Evolutionary conservation across 1,140 invertebrate genomes (phyloP), one percentile per base, ranked within the genome.

Genomic region (Dinoponera quadriceps): DNA sequence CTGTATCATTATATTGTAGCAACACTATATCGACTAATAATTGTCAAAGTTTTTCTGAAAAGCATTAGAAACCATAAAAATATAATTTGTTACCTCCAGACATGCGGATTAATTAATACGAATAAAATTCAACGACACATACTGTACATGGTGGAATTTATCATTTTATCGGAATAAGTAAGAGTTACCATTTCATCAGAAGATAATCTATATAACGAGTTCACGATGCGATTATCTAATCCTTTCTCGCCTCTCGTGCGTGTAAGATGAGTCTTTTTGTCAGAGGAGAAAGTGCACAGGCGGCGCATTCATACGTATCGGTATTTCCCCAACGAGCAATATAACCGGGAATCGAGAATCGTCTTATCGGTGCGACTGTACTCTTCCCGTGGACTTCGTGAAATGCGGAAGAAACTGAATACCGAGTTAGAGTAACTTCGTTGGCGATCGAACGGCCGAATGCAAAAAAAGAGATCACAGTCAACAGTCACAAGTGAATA

Each of bases 291-390:
- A 77, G 2, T 65, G 2, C 14, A 63, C 57, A 77, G 0, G 27
- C 59, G 33, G 9, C 1, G 25, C 20, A 25, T 74, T 66, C 27
- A 54, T 77, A 51, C 7, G 44, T 27, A 48, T 74, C 54, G 20
- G n/a, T 44, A 14, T 54, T 77, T 77, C 54, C 29, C 54, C 20
- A 77, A 55, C 62, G n/a, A 55, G 29, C 62, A 38, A 54, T 16
- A 11, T 66, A 77, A 66, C n/a, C 38, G 38, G 11, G 38, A n/a
- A 55, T n/a, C 55, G 71, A n/a, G 38, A 25, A 0, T 66, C 20
- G 3, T 1, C 38, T 55, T 2, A 38, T 66, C 7, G 25, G n/a
- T 11, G 16, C 11, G 14, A 16, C 27, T 51, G 44, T 20, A 66
- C 20, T 51, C 3, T 51, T 77, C 16, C 13, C 62, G 33, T 66